phyloP scores from a whole-genome alignment of 2,113 vertebrate species.

The Grammatotria lemairii region DNA sequence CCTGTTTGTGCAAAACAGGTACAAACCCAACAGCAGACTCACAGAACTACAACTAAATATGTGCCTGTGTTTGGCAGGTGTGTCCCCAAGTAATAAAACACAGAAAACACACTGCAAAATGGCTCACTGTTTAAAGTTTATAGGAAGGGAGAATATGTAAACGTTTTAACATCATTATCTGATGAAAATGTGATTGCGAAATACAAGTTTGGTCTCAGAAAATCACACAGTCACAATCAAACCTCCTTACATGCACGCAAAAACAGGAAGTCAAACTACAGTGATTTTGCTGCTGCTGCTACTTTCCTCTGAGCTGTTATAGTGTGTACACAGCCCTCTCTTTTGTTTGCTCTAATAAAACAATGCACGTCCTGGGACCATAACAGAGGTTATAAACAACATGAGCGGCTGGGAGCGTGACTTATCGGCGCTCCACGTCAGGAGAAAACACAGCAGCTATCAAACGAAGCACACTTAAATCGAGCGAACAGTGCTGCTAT shows the following conservation, averaged over 20 bases:
- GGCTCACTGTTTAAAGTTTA: background rate
- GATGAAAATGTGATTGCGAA: background rate
- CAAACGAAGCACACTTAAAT: background rate
- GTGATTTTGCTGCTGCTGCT: background rate
- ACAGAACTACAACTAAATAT: background rate
- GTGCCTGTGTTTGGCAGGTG: background rate
- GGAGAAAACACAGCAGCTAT: background rate
- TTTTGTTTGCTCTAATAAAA: constrained; percentile 36
- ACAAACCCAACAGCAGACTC: background rate
- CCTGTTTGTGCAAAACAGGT: background rate
- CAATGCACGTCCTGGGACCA: background rate
- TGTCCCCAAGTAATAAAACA: background rate
- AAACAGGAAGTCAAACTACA: background rate
- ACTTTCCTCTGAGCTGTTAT: background rate
- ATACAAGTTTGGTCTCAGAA: background rate
- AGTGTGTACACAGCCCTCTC: background rate
- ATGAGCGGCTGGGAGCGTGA: background rate
- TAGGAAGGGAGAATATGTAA: background rate
- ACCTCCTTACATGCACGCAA: background rate
- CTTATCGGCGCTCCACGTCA: constrained; percentile 10
- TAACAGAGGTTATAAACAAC: background rate
- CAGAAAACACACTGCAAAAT: background rate
- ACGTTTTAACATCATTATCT: background rate
- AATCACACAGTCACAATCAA: background rate
- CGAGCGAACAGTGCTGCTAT: background rate